phyloP scores from a whole-genome alignment of 2,888 invertebrate species.

The Melitaea athalia region DNA sequence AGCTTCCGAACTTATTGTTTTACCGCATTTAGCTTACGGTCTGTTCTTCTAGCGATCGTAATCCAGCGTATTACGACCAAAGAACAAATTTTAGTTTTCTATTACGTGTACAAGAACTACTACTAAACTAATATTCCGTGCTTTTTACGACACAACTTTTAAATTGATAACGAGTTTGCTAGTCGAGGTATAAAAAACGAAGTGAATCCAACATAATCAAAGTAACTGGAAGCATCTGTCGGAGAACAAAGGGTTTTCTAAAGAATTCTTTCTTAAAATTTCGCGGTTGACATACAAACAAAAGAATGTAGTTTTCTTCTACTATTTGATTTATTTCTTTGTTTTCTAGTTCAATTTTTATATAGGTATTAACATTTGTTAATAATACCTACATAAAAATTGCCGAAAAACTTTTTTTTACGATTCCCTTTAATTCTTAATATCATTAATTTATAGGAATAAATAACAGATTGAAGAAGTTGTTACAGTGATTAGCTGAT shows the following conservation, averaged over 20 bases:
- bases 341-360: too few species aligned
- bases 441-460: too few species aligned
- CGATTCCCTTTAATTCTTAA: too few species aligned
- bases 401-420: too few species aligned
- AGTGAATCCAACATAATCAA: neutral
- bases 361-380: too few species aligned
- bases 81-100: neutral
- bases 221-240: neutral
- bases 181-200: neutral
- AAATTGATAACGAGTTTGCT: neutral
- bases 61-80: neutral
- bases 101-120: too few species aligned
- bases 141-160: neutral
- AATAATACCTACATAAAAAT: too few species aligned
- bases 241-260: neutral
- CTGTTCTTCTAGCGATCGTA: slow-evolving; percentile 7
- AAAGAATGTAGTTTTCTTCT: slow-evolving; percentile 2
- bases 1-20: slow-evolving; percentile 41
- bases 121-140: too few species aligned
- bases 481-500: too few species aligned
- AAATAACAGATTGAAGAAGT: too few species aligned
- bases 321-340: neutral
- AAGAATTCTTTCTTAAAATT: neutral
- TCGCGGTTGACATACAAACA: neutral
- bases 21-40: slow-evolving; percentile 26